Evolutionary conservation across 2,888 invertebrate genomes (phyloP), one percentile per base, ranked within the genome.

Genomic region (Drosophila anomelani): DNA sequence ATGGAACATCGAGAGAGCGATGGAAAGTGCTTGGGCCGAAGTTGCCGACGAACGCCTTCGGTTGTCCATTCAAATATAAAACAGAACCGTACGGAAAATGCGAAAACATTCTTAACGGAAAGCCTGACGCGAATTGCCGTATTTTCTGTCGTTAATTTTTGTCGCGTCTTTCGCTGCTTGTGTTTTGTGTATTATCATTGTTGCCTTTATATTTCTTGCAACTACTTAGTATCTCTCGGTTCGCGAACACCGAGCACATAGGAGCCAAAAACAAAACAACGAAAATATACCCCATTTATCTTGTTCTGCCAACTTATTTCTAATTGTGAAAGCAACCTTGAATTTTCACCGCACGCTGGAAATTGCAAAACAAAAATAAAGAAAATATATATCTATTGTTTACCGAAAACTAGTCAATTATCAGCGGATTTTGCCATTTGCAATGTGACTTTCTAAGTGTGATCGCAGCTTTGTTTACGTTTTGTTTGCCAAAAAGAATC

Each of bases 371-470:
- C 54, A 60, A 62, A 46, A 66, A 59, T 32, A 76, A 47, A 34
- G 29, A 36, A 39, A 53, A 36, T 15, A 23, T 13, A 47, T 41
- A 23, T 5, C 58, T 64, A 73, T 57, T 79, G 55, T 54, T 74
- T 53, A 76, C 85, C 74, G 23, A 53, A 51, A 67, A 66, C 51
- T 67, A 66, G 64, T 67, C 51, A 66, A 51, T 51, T 66, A 67
- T 51, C 15, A 32, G 67, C 68, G 49, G 43, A 32, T 60, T 64
- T 26, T 36, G 62, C 55, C 32, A 56, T 75, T 85, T 89, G 85
- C 90, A 85, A 85, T 85, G 85, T 85, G 85, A 85, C 90, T 89
- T 60, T 80, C 46, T 60, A 78, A 80, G 83, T 88, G 89, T 70
- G 58, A 78, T 39, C 70, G 68, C 70, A 57, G 73, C 57, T 70